Conservation (phyloP, 2,888 invertebrate genomes). For the Oscheius sp. region DNA sequence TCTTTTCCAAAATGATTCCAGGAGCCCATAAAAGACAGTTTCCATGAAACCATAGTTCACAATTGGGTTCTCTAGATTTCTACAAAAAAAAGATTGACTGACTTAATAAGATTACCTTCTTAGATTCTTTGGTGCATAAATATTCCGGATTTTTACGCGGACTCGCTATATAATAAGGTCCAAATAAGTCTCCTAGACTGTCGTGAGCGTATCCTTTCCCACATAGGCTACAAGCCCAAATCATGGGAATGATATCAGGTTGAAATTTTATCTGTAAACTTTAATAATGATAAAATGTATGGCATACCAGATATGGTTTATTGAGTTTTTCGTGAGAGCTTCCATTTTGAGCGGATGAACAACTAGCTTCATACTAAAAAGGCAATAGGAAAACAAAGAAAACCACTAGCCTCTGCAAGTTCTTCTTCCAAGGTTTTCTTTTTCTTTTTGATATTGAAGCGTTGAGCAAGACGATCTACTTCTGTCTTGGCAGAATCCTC, state of each 20-base stretch:
- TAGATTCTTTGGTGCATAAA: neutral
- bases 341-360: slow-evolving; percentile 2
- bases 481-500: neutral
- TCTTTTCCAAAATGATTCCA: slow-evolving; percentile 2
- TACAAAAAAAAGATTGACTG: neutral
- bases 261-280: slow-evolving; percentile 10
- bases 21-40: slow-evolving; percentile 16
- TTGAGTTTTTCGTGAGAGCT: neutral
- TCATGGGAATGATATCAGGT: slow-evolving; percentile 5
- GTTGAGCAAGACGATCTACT: neutral
- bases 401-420: neutral
- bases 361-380: slow-evolving; percentile 18
- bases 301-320: neutral
- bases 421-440: slow-evolving; percentile 13
- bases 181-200: slow-evolving; percentile 14
- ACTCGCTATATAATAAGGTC: slow-evolving; percentile 14
- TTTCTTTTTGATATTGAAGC: slow-evolving; percentile 6
- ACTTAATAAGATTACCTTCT: slow-evolving; percentile 3
- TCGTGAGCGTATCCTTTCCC: slow-evolving; percentile 14
- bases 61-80: slow-evolving; percentile 10
- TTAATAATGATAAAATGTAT: neutral
- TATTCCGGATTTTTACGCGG: neutral
- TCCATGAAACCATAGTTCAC: slow-evolving; percentile 24
- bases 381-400: neutral
- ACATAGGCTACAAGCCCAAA: slow-evolving; percentile 13